Evolutionary conservation across 2,113 vertebrate genomes (phyloP).

Genomic region (Takifugu bimaculatus): DNA sequence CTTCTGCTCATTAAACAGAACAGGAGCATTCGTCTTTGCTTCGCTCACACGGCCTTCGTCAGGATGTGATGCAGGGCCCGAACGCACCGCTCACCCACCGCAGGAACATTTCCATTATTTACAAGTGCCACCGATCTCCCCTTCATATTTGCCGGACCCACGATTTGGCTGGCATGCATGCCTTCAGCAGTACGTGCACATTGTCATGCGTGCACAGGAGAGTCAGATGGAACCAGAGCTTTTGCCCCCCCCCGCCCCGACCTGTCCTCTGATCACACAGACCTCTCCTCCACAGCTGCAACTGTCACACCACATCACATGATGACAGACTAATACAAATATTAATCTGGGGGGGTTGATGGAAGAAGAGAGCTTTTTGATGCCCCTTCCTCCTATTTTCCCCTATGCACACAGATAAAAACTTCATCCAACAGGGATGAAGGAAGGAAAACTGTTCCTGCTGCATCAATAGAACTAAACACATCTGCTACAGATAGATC

Average conservation of each 20-base stretch:
- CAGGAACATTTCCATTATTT: slow-evolving; percentile 32
- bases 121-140: slow-evolving; percentile 11
- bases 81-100: slow-evolving; percentile 15
- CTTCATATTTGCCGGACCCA: slow-evolving; percentile 6
- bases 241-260: background rate
- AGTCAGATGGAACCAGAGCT: slow-evolving; percentile 37
- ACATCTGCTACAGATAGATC: too few relatives aligned
- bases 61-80: slow-evolving; percentile 13
- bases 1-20: slow-evolving; percentile 58
- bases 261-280: slow-evolving; percentile 41
- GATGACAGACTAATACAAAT: slow-evolving; percentile 61
- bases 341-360: slow-evolving; percentile 21
- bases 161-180: background rate
- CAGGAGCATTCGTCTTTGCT: slow-evolving; percentile 27
- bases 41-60: slow-evolving; percentile 33
- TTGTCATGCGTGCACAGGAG: background rate
- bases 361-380: too few relatives aligned
- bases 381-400: too few relatives aligned
- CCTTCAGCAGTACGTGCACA: background rate
- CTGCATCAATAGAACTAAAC: too few relatives aligned
- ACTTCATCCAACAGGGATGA: too few relatives aligned
- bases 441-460: too few relatives aligned
- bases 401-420: too few relatives aligned
- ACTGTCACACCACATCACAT: slow-evolving; percentile 60
- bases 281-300: slow-evolving; percentile 54